Base-by-base conservation (phyloP, 2,888 invertebrate species). In the Lithophane leautieri region DNA sequence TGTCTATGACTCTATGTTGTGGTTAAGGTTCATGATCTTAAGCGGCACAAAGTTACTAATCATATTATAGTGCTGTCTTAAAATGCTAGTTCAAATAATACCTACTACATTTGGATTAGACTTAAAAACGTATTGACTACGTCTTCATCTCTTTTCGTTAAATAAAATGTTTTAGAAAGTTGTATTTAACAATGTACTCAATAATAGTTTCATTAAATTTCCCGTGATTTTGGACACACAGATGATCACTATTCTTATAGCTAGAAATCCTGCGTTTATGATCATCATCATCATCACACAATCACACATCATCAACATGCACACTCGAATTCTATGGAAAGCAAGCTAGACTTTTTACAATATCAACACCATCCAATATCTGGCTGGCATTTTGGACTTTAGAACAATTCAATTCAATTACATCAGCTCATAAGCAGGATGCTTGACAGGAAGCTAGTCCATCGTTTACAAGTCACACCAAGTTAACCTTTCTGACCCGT, bases 1-100 rank as follows among this genome's bases (percentile, higher is more conserved):
- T 86, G 86, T 89, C 84, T 88, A 83, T 84, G 73, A 66, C 71
- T 88, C 84, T 87, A 76, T 84, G 80, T 56, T 73, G 80, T 82
- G 67, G 65, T 74, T 76, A 74, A 42, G 25, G 61, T 60, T 73
- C 69, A 40, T 78, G 76, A 66, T 73, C 47, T 60, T 42, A 66
- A 65, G 65, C 63, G 11, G 56, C 62, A 63, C 28, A 16, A 73
- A 69, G 28, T 66, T 68, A 71, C 60, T 75, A 68, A 70, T 80
- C 60, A n/a, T 82, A 72, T 25, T 44, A 44, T 25, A 42, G 44
- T 66, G 40, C 12, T 61, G n/a, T 78, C 11, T 81, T 65, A 22
- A 65, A 63, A 73, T 78, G 1, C 4, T 50, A 11, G n/a, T 52
- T 34, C 0, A 1, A 44, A 60, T n/a, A 0, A 14, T 34, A 34